phyloP scores from a whole-genome alignment of 2,113 vertebrate genomes.

The Indicator maculatus region DNA sequence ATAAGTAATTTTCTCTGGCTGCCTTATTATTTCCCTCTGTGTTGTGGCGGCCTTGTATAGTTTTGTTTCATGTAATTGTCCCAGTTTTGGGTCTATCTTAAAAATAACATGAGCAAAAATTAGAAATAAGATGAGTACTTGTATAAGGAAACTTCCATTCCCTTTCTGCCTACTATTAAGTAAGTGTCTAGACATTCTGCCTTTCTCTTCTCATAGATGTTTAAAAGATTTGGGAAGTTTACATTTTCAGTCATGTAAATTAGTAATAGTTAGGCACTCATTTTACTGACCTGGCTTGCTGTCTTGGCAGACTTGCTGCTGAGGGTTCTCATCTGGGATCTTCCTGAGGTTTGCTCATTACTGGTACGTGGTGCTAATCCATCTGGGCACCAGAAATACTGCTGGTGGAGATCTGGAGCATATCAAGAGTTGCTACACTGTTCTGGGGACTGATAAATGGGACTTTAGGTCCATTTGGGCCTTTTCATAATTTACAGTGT shows the following conservation, averaged over 20 bases:
- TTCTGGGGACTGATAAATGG: neutral
- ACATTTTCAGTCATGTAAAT: neutral
- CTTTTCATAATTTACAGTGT: neutral
- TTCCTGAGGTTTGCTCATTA: neutral
- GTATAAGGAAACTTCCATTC: neutral
- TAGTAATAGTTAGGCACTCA: neutral
- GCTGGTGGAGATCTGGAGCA: neutral
- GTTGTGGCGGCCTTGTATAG: neutral
- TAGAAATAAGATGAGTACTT: neutral
- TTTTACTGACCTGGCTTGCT: neutral
- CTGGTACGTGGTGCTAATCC: neutral
- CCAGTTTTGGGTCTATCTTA: neutral
- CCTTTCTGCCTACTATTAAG: neutral
- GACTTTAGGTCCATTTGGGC: neutral
- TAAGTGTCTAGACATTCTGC: neutral
- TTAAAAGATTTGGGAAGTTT: neutral
- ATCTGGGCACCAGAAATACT: neutral
- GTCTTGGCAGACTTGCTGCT: neutral
- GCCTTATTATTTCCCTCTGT: neutral
- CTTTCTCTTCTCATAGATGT: neutral
- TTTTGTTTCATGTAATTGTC: neutral
- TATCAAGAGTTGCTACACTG: neutral
- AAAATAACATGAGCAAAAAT: neutral
- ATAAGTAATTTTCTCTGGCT: neutral
- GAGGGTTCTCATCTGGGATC: neutral